Conservation (phyloP, 2,113 vertebrate genomes). For the Pygathrix nemaeus region DNA sequence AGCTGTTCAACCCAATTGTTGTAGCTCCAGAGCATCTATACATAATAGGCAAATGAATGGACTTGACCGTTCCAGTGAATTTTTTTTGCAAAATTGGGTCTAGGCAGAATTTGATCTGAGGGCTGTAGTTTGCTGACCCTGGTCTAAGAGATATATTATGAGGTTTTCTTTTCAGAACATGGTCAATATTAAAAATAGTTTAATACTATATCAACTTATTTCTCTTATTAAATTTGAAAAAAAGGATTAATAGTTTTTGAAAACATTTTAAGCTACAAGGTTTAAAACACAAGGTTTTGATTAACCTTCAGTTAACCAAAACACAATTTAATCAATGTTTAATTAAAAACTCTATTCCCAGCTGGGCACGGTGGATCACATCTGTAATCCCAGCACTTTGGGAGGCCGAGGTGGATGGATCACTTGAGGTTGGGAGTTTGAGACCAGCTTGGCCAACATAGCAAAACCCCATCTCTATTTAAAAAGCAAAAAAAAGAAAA, state of each 20-base stretch:
- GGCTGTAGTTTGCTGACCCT: not conserved
- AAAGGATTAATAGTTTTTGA: not conserved
- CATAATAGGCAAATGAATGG: not conserved
- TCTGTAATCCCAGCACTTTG: too few relatives aligned
- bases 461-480: too few relatives aligned
- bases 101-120: not conserved
- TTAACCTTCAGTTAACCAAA: not conserved
- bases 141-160: not conserved
- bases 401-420: too few relatives aligned
- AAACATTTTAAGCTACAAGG: not conserved
- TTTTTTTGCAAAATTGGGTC: not conserved
- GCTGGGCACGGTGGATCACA: accelerated
- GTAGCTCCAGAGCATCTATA: not conserved
- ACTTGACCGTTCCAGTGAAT: not conserved
- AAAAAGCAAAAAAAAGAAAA: too few relatives aligned
- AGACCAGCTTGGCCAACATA: too few relatives aligned
- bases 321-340: not conserved
- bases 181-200: not conserved
- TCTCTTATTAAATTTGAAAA: not conserved
- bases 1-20: not conserved
- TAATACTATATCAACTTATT: not conserved
- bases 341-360: not conserved
- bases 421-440: too few relatives aligned
- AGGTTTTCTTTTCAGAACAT: slow-evolving; percentile 23
- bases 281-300: slow-evolving; percentile 13